Percentiles rank a stretch among this genome's conserved stretches.
These are phyloP conservation scores for Pseudoatta argentina DNA, from an alignment of 1,140 invertebrate genomes.

Conservation along the genomic window DNA sequence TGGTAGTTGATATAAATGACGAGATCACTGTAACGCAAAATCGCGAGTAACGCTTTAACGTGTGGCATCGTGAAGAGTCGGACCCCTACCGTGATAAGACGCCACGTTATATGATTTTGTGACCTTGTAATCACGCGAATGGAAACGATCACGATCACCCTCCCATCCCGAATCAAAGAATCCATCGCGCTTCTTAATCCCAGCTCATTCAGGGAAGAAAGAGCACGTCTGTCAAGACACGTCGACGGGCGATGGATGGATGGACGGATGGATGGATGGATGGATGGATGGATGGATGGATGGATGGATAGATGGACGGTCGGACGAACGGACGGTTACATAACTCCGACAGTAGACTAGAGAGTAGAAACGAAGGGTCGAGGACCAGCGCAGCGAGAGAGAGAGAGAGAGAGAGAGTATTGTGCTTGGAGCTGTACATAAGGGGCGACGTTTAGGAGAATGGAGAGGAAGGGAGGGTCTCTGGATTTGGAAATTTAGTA, in stretches of 20 bases:
- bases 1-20: neutral
- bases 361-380: constrained; percentile 35
- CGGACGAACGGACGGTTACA: constrained; percentile 67
- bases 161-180: constrained; percentile 67
- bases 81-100: constrained; percentile 21
- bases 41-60: neutral
- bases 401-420: constrained; percentile 16
- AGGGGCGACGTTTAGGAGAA: constrained; percentile 39
- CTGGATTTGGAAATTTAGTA: constrained; percentile 85
- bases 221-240: constrained; percentile 62
- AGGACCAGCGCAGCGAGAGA: neutral
- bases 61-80: neutral
- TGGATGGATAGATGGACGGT: constrained; percentile 52
- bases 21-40: neutral
- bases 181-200: constrained; percentile 73
- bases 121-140: constrained; percentile 26
- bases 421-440: constrained; percentile 51
- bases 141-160: constrained; percentile 53
- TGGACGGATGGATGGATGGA: constrained; percentile 62
- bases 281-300: constrained; percentile 61
- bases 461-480: constrained; percentile 44
- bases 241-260: constrained; percentile 56
- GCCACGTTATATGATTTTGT: neutral
- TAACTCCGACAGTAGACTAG: constrained; percentile 63
- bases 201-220: constrained; percentile 67